Evolutionary conservation across 2,888 invertebrate species (phyloP).

Genomic region (Eupsilia transversa): DNA sequence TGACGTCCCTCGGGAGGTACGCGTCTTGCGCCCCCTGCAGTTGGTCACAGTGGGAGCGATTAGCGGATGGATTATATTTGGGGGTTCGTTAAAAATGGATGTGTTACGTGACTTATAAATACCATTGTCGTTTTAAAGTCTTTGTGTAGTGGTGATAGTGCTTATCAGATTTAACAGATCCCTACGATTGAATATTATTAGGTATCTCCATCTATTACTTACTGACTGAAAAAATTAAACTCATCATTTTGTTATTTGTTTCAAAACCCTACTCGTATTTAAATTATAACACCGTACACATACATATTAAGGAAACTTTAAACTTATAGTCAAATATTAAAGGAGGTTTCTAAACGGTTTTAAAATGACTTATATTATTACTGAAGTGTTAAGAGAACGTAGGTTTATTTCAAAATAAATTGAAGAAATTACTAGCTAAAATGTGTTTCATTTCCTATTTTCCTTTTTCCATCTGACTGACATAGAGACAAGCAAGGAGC

Average conservation of each 20-base stretch:
- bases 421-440: background rate
- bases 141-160: too few relatives aligned
- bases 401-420: background rate
- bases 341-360: too few relatives aligned
- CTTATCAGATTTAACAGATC: background rate
- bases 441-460: background rate
- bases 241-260: background rate
- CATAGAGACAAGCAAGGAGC: too few relatives aligned
- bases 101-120: too few relatives aligned
- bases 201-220: background rate
- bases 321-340: too few relatives aligned
- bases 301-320: background rate
- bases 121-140: background rate
- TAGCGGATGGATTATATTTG: slow-evolving; percentile 39
- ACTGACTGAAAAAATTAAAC: background rate
- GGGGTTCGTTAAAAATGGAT: background rate
- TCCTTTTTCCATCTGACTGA: background rate
- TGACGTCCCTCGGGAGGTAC: slow-evolving; percentile 77
- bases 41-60: slow-evolving; percentile 47
- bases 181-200: background rate
- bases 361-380: too few relatives aligned
- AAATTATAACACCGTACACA: background rate
- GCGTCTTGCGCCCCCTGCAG: slow-evolving; percentile 63
- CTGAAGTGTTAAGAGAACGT: background rate
- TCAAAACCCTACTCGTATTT: background rate